Conservation (phyloP, 2,797 vertebrate species). For the Paramormyrops hopkinsi region DNA sequence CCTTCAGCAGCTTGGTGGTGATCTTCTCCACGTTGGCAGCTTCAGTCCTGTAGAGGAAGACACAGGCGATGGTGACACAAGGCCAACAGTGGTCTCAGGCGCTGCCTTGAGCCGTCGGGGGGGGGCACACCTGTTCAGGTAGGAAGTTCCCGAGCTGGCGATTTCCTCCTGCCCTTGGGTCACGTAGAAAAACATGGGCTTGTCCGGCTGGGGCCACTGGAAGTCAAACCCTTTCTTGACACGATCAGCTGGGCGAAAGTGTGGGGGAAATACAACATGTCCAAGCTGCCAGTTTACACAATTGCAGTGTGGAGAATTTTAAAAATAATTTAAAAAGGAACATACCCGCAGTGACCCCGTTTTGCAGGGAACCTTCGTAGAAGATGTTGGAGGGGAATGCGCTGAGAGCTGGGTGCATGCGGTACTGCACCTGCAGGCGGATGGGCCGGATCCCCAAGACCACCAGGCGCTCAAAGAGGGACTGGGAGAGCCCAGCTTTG, state of each 20-base stretch:
- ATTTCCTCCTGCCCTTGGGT: conserved; percentile 98
- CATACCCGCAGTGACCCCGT: conserved; percentile 89
- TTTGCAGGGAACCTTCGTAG: conserved; percentile 95
- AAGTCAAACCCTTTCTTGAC: conserved; percentile 98
- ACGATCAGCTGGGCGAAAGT: conserved; percentile 72
- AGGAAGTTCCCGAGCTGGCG: conserved; percentile 95
- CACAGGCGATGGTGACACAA: neutral
- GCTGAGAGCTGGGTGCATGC: conserved; percentile 96
- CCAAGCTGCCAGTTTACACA: neutral
- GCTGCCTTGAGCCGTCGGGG: neutral
- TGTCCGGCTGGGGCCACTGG: conserved; percentile 98
- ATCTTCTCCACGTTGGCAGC: conserved; percentile 98
- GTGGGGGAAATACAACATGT: neutral
- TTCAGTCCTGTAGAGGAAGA: conserved; percentile 71
- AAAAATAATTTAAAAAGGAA: neutral
- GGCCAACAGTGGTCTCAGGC: neutral
- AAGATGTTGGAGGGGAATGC: conserved; percentile 99
- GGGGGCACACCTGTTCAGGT: conserved; percentile 85
- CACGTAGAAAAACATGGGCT: conserved; percentile 99
- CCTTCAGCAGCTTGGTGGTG: conserved; percentile 90
- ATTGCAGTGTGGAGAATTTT: neutral
- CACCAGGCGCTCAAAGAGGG: conserved; percentile 91
- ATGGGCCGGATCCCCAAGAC: conserved; percentile 95
- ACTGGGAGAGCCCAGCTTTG: conserved; percentile 92
- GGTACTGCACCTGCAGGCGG: conserved; percentile 95